These are phyloP conservation scores for Papilio demoleus DNA, from an alignment of 2,888 invertebrate species.

Conservation along the genomic window DNA sequence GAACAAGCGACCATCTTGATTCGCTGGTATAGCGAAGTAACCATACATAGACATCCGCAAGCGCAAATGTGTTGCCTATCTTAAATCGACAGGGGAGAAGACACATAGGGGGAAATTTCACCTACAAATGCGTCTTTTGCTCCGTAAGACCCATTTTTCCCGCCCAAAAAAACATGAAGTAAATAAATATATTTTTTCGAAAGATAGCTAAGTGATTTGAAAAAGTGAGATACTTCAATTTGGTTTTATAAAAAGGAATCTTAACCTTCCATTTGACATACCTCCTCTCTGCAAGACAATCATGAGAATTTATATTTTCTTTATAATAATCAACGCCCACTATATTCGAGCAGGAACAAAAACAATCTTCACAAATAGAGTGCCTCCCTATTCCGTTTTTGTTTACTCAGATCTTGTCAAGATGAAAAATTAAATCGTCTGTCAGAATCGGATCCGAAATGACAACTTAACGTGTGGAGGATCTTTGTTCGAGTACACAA, in stretches of 20 bases:
- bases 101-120: too few species aligned
- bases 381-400: slow-evolving; percentile 58
- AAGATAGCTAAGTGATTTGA: background rate
- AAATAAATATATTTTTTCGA: background rate
- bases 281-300: background rate
- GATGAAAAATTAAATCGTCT: slow-evolving; percentile 78
- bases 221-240: background rate
- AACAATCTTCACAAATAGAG: slow-evolving; percentile 62
- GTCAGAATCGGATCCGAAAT: slow-evolving; percentile 65
- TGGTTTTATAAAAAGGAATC: background rate
- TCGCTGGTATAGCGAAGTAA: too few species aligned
- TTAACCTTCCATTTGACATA: background rate
- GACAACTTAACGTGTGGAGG: slow-evolving; percentile 70
- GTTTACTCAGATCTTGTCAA: slow-evolving; percentile 70
- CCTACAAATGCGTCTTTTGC: too few species aligned
- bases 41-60: too few species aligned
- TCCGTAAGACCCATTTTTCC: too few species aligned
- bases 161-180: too few species aligned
- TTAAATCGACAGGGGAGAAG: too few species aligned
- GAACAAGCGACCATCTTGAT: too few species aligned
- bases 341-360: slow-evolving; percentile 48
- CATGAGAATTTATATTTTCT: background rate
- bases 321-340: background rate
- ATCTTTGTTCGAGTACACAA: slow-evolving; percentile 51
- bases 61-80: too few species aligned